Evolutionary conservation across 2,797 vertebrate species (phyloP).

Genomic region (Halcyon chelicuti): DNA sequence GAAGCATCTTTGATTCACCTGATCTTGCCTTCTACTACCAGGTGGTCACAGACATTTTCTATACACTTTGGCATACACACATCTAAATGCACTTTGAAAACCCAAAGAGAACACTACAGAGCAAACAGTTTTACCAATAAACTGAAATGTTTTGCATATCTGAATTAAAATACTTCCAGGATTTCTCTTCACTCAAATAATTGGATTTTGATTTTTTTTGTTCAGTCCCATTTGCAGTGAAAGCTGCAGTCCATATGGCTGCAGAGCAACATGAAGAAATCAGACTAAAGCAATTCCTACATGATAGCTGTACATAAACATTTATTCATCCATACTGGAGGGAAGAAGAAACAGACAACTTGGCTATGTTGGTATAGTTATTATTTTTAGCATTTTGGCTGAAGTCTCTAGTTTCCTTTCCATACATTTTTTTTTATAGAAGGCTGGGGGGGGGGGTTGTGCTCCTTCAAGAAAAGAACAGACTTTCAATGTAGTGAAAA

Average conservation of each 20-base stretch:
- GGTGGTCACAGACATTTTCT: background rate
- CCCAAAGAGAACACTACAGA: background rate
- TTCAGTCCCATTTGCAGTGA: background rate
- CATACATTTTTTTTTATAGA: background rate
- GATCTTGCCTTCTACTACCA: background rate
- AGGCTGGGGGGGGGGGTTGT: background rate
- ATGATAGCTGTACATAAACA: constrained; percentile 18
- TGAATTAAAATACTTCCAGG: background rate
- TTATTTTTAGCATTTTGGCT: constrained; percentile 59
- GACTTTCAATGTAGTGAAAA: background rate
- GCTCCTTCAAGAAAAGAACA: constrained; percentile 10
- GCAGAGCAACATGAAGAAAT: background rate
- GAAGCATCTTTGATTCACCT: background rate
- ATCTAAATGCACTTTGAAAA: background rate
- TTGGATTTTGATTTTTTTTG: background rate
- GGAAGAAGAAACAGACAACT: constrained; percentile 41
- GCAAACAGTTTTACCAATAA: background rate
- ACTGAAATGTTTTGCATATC: background rate
- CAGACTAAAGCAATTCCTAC: background rate
- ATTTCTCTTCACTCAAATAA: background rate
- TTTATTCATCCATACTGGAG: background rate
- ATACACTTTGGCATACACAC: background rate
- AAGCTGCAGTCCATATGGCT: background rate
- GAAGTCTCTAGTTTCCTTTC: constrained; percentile 22
- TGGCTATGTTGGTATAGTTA: background rate